A percentile compares a stretch with the other conserved stretches of the same genome.
These are phyloP conservation scores for Cyclargus thomasi DNA, from an alignment of 1,140 invertebrate genomes.

Conservation along the genomic window DNA sequence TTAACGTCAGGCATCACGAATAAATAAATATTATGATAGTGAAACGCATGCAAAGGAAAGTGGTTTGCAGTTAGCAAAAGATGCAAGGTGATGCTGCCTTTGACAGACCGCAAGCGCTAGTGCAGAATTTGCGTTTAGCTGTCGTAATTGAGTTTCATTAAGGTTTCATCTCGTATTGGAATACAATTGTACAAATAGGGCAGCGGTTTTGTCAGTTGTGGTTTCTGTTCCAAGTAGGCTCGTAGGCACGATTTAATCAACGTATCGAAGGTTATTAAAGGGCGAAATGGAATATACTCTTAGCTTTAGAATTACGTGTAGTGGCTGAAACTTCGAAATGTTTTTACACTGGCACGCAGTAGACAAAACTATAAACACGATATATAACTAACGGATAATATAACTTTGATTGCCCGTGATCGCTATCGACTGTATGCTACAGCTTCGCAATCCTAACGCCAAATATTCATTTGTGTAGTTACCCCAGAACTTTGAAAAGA, in stretches of 20 bases:
- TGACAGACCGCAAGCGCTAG: conserved; percentile 23
- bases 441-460: too few species aligned
- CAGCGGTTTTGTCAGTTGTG: background rate
- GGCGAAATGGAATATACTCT: background rate
- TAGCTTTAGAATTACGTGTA: too few species aligned
- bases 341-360: background rate
- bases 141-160: background rate
- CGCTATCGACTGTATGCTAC: too few species aligned
- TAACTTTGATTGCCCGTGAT: too few species aligned
- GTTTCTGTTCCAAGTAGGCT: background rate
- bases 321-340: background rate
- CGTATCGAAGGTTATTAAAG: background rate
- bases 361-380: too few species aligned
- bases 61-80: conserved; percentile 11
- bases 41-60: background rate
- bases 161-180: background rate
- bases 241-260: background rate
- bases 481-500: too few species aligned
- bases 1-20: background rate
- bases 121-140: background rate
- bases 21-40: background rate
- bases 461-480: too few species aligned
- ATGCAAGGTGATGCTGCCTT: conserved; percentile 20
- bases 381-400: too few species aligned
- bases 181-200: background rate